Conservation (phyloP, 64 coral and sea anemone genomes). For the Platygyra sinensis region DNA sequence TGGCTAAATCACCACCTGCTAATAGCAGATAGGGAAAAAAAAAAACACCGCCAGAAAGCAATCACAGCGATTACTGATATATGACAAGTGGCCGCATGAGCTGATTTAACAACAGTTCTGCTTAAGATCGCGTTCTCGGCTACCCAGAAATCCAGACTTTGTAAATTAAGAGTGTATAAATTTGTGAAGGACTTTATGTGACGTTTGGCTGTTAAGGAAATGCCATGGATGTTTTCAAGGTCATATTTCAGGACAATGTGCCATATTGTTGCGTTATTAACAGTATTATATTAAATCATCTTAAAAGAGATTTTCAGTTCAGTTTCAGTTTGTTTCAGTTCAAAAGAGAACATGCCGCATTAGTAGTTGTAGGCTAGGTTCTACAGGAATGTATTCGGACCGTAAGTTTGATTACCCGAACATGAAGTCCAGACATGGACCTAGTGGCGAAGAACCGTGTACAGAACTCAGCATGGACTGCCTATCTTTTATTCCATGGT, state of each 20-base stretch:
- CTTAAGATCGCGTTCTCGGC: constrained; percentile 42
- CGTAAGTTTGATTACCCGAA: not conserved
- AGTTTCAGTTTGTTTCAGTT: not conserved
- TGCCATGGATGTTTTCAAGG: not conserved
- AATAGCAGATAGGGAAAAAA: not conserved
- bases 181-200: not conserved
- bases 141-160: constrained; percentile 42
- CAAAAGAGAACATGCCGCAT: not conserved
- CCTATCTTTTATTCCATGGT: too few relatives aligned
- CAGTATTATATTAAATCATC: too few relatives aligned
- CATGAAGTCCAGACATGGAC: too few relatives aligned
- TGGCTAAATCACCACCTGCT: not conserved
- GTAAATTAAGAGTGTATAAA: not conserved
- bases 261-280: not conserved
- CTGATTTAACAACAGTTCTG: constrained; percentile 15
- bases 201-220: not conserved
- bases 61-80: not conserved
- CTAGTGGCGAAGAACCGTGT: too few relatives aligned
- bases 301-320: too few relatives aligned
- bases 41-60: not conserved
- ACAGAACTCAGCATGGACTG: too few relatives aligned
- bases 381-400: not conserved
- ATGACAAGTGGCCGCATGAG: not conserved
- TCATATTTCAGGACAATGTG: not conserved
- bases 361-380: not conserved